Evolutionary conservation across 2,113 vertebrate genomes (phyloP), one percentile per base, ranked within the genome.

Genomic region (Danio rerio): DNA sequence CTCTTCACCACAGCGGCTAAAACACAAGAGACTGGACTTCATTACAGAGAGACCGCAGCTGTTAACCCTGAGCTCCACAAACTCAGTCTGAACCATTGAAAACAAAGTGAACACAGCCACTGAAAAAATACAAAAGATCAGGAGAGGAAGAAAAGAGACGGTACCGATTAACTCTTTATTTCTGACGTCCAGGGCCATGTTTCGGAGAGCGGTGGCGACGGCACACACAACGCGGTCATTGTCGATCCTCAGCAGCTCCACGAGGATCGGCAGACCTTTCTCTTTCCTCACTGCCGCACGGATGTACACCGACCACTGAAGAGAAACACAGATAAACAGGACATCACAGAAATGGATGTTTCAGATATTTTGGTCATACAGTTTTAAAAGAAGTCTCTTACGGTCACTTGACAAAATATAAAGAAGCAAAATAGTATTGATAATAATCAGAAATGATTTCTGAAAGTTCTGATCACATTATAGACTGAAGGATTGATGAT

Each of bases 131-230:
- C 7, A 72, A 68, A 55, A 21, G 55, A n/a, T 18, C 11, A 20
- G 7, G 16, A 6, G 31, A 18, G 45, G 9, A 0, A 49, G 10
- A 18, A 21, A 50, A 78, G 71, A 78, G 11, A 11, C 94, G 96
- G 56, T 95, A 99, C 98, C 98, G 10, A 99, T 99, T 87, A 99
- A 92, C 83, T 99, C 98, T 90, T 99, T 99, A 90, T 99, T 99
- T 92, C 98, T 95, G 90, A 99, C 95, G 88, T 99, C 98, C 94
- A 99, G 93, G 87, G 98, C 98, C 98, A 99, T 99, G 90, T 99
- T 99, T 88, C 98, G 94, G 90, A 99, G 95, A 11, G 98, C 98
- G 0, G 98, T 99, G 88, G 98, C 98, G 62, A 99, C 98, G 0
- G 98, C 98, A 79, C 98, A 99, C 63, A 99, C 98, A 87, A 99